Base-by-base conservation (phyloP, 2,888 invertebrate genomes). In the Spatulosminthurus flaviceps region DNA sequence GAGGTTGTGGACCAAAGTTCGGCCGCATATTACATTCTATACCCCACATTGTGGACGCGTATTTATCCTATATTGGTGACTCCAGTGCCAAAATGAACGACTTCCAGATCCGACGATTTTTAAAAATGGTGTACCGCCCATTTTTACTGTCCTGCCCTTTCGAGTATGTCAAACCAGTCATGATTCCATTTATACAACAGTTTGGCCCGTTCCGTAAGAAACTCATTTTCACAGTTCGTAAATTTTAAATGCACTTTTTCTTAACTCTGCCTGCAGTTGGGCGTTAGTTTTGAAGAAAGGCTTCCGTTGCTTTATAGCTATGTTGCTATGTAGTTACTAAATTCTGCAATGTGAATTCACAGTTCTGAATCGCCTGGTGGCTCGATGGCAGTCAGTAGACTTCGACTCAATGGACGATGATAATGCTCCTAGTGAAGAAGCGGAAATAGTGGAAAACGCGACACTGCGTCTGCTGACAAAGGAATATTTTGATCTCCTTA, bases 171-270 rank as follows among this genome's bases (percentile, higher is more conserved):
- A 51, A 76, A 1, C 41, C 70, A 0, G 80, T 84, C n/a, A 66
- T 82, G 42, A 79, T 79, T 26, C 82, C 83, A 7, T 85, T 85
- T 64, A 41, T 83, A 22, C 83, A 81, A 70, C 81, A 79, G 9
- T 85, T 84, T 81, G 80, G 82, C 21, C 83, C 84, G 24, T 84
- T 84, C 61, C 82, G 85, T 85, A 83, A 82, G 83, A 79, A n/a
- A 41, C 61, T 71, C 75, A 42, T 67, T 42, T 78, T 26, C n/a
- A 13, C 43, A 13, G 13, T 19, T 7, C 61, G 13, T 61, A 51
- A 34, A 13, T 42, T 42, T 42, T 19, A 74, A 76, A 60, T 22
- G 28, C 26, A 24, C 16, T 43, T 9, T 43, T 43, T 16, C n/a
- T n/a, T 43, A 43, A 43, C 43, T 43, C 13, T 60, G n/a, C n/a